Evolutionary conservation across 2,113 vertebrate species (phyloP).

Genomic region (Clarias macrocephalus): DNA sequence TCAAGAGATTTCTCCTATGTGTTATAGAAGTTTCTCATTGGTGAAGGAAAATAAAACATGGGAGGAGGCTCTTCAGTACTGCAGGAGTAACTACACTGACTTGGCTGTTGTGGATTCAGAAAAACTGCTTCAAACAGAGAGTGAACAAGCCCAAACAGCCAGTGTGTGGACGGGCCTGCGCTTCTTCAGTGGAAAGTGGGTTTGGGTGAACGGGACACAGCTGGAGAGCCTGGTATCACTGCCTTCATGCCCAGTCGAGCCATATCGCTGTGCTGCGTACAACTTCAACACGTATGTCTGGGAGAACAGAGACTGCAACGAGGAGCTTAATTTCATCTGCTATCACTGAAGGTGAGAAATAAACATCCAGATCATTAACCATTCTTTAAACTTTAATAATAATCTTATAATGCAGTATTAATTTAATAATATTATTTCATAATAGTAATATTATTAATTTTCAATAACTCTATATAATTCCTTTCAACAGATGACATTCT

Average conservation of each 20-base stretch:
- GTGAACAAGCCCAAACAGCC: neutral
- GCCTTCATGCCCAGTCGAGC: constrained; percentile 40
- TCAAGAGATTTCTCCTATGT: accelerated
- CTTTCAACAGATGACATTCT: neutral
- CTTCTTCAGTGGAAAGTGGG: constrained; percentile 25
- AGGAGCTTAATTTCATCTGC: neutral
- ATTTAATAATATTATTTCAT: neutral
- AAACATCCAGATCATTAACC: neutral
- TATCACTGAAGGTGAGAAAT: constrained; percentile 4
- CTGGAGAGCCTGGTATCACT: neutral
- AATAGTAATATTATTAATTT: neutral
- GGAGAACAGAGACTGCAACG: constrained; percentile 29
- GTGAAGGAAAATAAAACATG: constrained; percentile 28
- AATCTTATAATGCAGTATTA: neutral
- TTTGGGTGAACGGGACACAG: neutral
- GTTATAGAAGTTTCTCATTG: neutral
- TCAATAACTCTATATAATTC: neutral
- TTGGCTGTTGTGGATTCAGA: neutral
- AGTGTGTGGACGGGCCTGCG: constrained; percentile 39
- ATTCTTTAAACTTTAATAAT: neutral
- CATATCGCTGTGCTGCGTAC: constrained; percentile 50
- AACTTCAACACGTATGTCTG: neutral
- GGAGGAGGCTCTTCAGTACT: constrained; percentile 24
- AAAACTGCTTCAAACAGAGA: neutral
- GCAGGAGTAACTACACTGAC: constrained; percentile 21